phyloP scores from a whole-genome alignment of 2,888 invertebrate species.

The Linnaemya tessellans region DNA sequence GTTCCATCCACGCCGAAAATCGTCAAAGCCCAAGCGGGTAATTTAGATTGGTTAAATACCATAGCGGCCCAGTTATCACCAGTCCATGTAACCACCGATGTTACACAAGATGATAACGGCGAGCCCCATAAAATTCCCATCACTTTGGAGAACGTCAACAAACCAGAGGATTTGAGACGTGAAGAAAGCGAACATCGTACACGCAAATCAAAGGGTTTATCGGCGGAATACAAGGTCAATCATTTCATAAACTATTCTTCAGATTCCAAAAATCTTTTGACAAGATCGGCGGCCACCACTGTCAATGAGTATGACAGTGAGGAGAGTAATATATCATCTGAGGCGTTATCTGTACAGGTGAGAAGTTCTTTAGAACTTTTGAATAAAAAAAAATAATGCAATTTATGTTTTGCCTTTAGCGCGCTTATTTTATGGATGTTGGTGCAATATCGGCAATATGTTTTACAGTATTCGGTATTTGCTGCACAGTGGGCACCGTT shows the following conservation, averaged over 20 bases:
- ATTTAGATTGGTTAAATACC: conserved; percentile 69
- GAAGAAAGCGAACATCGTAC: conserved; percentile 79
- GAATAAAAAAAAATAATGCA: neutral
- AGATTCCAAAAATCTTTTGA: conserved; percentile 80
- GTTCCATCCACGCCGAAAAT: conserved; percentile 76
- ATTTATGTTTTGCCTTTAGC: conserved; percentile 72
- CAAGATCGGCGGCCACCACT: conserved; percentile 79
- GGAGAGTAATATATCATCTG: conserved; percentile 81
- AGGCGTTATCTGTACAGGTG: conserved; percentile 81
- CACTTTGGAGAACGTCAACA: conserved; percentile 80
- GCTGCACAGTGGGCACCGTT: conserved; percentile 87
- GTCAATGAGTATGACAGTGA: conserved; percentile 77
- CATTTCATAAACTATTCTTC: conserved; percentile 80
- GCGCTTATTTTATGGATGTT: conserved; percentile 84
- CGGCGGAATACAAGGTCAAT: conserved; percentile 80
- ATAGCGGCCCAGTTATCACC: conserved; percentile 48
- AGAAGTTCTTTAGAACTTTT: conserved; percentile 20
- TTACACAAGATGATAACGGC: conserved; percentile 33
- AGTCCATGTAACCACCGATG: conserved; percentile 53
- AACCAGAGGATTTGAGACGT: conserved; percentile 79
- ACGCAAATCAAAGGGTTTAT: conserved; percentile 81
- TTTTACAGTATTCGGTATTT: conserved; percentile 87
- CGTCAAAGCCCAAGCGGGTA: conserved; percentile 68
- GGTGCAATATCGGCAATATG: conserved; percentile 88
- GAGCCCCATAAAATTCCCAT: conserved; percentile 75